These are phyloP conservation scores for Ditula angustiorana DNA, from an alignment of 2,888 invertebrate genomes.

Conservation along the genomic window DNA sequence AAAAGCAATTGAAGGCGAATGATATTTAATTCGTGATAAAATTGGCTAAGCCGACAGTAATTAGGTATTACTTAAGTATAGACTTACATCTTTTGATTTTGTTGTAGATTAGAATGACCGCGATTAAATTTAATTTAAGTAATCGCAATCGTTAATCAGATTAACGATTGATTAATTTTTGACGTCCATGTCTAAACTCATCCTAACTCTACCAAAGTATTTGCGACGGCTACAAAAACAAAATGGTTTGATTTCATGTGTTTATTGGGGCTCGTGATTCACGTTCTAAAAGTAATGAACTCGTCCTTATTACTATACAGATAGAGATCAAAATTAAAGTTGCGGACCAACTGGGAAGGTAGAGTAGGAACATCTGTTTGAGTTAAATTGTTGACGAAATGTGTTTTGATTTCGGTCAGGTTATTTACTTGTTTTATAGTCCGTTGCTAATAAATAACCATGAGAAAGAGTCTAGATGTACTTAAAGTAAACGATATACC, in stretches of 20 bases:
- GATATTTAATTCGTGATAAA: too few species aligned
- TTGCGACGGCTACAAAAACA: slow-evolving; percentile 56
- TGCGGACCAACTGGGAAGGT: background rate
- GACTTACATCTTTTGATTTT: too few species aligned
- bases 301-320: background rate
- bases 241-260: slow-evolving; percentile 60
- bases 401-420: slow-evolving; percentile 9
- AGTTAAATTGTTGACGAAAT: slow-evolving; percentile 20
- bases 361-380: slow-evolving; percentile 28
- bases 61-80: too few species aligned
- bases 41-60: too few species aligned
- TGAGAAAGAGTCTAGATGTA: background rate
- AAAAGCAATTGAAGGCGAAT: too few species aligned
- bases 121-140: too few species aligned
- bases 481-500: too few species aligned
- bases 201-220: slow-evolving; percentile 28
- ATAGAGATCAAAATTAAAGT: slow-evolving; percentile 10
- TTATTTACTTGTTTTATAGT: slow-evolving; percentile 13
- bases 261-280: slow-evolving; percentile 47
- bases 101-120: too few species aligned
- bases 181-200: slow-evolving; percentile 5
- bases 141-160: too few species aligned
- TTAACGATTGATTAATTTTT: background rate
- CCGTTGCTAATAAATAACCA: background rate
- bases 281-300: slow-evolving; percentile 20